phyloP scores from a whole-genome alignment of 2,113 vertebrate species.

The Oreochromis niloticus region DNA sequence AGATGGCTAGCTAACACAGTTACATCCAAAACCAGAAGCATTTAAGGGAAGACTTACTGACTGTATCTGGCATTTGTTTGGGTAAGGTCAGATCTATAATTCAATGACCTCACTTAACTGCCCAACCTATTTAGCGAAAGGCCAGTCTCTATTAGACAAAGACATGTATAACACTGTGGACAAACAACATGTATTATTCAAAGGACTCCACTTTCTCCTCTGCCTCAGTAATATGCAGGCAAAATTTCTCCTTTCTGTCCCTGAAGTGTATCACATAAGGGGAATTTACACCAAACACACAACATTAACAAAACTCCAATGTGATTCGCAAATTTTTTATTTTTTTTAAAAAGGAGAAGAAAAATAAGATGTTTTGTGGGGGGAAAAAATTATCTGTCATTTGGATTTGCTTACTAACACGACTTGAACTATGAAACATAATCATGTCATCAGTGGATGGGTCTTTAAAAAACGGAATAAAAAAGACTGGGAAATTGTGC shows the following conservation, averaged over 20 bases:
- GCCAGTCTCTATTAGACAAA: slow-evolving; percentile 16
- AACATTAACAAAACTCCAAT: neutral
- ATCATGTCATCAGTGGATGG: neutral
- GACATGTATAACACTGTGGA: slow-evolving; percentile 4
- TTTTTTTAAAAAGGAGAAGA: neutral
- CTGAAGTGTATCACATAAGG: neutral
- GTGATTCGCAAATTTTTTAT: neutral
- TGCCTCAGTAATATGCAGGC: neutral
- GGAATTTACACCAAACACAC: neutral
- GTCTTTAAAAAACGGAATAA: neutral
- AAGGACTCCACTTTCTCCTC: neutral
- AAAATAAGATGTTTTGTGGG: neutral
- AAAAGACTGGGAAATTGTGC: neutral
- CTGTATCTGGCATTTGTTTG: slow-evolving; percentile 7
- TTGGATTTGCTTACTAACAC: neutral
- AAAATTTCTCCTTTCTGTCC: neutral
- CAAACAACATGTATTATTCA: slow-evolving; percentile 50
- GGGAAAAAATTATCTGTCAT: neutral
- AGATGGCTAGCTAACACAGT: neutral
- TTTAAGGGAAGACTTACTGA: neutral
- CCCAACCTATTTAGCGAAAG: slow-evolving; percentile 36
- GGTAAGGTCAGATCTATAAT: slow-evolving; percentile 45
- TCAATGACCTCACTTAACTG: neutral
- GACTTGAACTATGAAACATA: neutral
- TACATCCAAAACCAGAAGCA: neutral